Conservation (phyloP, 2,113 vertebrate species). For the Poicephalus meyeri region DNA sequence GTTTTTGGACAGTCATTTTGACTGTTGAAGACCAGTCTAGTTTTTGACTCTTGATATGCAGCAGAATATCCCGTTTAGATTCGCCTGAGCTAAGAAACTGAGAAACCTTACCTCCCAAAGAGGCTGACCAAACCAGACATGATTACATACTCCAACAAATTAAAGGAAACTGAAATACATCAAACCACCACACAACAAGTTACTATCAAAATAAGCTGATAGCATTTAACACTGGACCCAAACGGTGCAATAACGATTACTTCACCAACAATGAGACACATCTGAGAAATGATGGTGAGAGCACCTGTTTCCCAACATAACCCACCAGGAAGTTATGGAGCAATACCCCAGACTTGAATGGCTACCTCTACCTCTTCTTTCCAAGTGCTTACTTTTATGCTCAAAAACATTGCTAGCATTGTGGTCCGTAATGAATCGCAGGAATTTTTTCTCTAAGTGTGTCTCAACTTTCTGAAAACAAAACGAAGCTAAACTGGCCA, state of each 20-base stretch:
- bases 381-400: not conserved
- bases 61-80: not conserved
- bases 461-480: not conserved
- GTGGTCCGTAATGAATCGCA: not conserved
- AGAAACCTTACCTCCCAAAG: not conserved
- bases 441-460: not conserved
- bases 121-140: not conserved
- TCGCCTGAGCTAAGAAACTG: not conserved
- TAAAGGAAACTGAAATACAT: not conserved
- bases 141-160: conserved; percentile 5
- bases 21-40: not conserved
- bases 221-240: not conserved
- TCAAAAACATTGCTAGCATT: not conserved
- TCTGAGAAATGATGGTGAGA: not conserved
- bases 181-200: not conserved
- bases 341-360: not conserved
- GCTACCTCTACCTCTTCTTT: not conserved
- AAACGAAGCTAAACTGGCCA: not conserved
- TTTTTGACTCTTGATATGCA: not conserved
- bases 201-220: not conserved
- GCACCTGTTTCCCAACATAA: not conserved
- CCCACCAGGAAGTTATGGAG: not conserved
- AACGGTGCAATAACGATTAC: not conserved
- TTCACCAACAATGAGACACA: not conserved
- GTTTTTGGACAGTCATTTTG: not conserved